phyloP scores from a whole-genome alignment of 2,113 vertebrate species.

The Rhynchomys soricoides region DNA sequence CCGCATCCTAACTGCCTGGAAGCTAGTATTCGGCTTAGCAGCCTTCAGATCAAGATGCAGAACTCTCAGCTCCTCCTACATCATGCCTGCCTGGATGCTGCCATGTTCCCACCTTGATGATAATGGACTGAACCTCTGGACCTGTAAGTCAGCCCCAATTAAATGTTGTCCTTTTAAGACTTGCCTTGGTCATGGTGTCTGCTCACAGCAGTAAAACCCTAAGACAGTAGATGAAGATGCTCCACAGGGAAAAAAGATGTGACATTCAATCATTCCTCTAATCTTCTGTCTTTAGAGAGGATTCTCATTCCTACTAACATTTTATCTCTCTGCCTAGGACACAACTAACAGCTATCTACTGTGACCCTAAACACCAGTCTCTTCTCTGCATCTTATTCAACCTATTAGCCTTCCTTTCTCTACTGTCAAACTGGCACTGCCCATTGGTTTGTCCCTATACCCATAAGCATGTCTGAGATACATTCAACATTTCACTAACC shows the following conservation, averaged over 20 bases:
- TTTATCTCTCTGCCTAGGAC: neutral
- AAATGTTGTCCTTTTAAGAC: too few species aligned
- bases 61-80: too few species aligned
- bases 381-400: neutral
- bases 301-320: neutral
- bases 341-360: neutral
- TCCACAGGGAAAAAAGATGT: slow-evolving; percentile 28
- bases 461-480: neutral
- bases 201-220: too few species aligned
- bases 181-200: too few species aligned
- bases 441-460: neutral
- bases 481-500: neutral
- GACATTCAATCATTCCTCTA: neutral
- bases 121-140: too few species aligned
- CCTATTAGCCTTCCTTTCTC: neutral
- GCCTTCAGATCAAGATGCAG: too few species aligned
- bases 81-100: too few species aligned
- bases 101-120: too few species aligned
- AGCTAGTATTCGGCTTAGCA: too few species aligned
- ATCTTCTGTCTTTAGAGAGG: neutral
- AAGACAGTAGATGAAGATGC: neutral
- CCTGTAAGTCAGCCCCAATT: too few species aligned
- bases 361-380: neutral
- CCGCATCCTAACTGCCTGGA: too few species aligned
- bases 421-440: neutral